Evolutionary conservation across 2,797 vertebrate species (phyloP), one percentile per base, ranked within the genome.

Genomic region (Miichthys miiuy): DNA sequence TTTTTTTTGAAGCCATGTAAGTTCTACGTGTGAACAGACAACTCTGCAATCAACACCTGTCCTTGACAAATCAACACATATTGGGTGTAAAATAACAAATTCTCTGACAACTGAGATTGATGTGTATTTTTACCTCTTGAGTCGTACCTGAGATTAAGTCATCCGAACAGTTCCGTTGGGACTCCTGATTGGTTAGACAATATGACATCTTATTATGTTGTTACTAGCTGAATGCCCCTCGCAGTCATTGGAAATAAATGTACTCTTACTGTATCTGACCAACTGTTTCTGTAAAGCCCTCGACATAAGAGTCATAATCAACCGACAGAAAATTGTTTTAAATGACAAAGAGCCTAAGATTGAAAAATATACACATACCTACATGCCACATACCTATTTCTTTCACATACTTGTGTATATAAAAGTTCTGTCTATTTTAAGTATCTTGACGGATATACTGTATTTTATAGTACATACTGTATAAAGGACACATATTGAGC

Each of bases 1-100:
- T 51, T 2, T 21, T 2, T 13, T 27, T 61, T 34, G 5, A 71
- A 79, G 44, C 54, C 17, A 21, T 46, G 25, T 1, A 42, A 69
- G 50, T 21, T 56, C 17, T 42, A 13, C 11, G 47, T 80, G 80
- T 47, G 56, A 88, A 76, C 47, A 65, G 71, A 55, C 48, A 82
- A 65, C 54, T 78, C 63, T 61, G 66, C 74, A 87, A 88, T 91
- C 77, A 87, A 90, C 87, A 75, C 90, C 54, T 78, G 74, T 20
- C 50, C 38, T 42, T 30, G 48, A 76, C 47, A 72, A 86, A 86
- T 73, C 81, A 63, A 85, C 74, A 63, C 75, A 25, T 67, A 73
- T 57, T 70, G n/a, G 34, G 25, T 54, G 51, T 2, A 10, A 57
- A 74, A 54, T 51, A 73, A 81, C 76, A 80, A 41, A 60, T 80